A percentile compares a stretch with the other conserved stretches of the same genome.
phyloP scores from a whole-genome alignment of 2,888 invertebrate genomes.

The Eupeodes latifasciatus region DNA sequence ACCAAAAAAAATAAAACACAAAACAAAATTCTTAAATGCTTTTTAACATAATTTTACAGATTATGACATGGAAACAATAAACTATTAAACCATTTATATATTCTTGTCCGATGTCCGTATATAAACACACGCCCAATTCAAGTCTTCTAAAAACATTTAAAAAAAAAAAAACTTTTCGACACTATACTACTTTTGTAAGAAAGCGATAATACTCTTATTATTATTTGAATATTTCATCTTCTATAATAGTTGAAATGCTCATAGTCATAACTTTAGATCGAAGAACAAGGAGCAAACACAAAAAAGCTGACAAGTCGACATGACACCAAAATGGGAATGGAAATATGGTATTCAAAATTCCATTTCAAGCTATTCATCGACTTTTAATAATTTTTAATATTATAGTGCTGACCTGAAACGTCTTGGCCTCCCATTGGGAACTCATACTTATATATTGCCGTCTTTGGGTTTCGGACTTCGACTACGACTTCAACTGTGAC shows the following conservation, averaged over 20 bases:
- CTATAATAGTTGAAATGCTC: constrained; percentile 41
- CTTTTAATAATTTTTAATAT: constrained; percentile 66
- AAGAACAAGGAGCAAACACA: constrained; percentile 66
- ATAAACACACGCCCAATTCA: constrained; percentile 71
- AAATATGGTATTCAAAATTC: constrained; percentile 63
- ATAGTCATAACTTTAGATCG: constrained; percentile 60
- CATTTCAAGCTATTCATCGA: constrained; percentile 64
- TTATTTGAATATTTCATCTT: constrained; percentile 65
- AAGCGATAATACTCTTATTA: constrained; percentile 49
- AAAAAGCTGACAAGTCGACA: constrained; percentile 57
- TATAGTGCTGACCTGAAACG: constrained; percentile 41
- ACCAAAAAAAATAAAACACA: neutral
- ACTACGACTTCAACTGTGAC: neutral
- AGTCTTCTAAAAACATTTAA: neutral
- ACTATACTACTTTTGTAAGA: constrained; percentile 51
- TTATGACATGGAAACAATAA: constrained; percentile 70
- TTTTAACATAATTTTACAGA: constrained; percentile 69
- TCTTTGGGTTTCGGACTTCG: no score
- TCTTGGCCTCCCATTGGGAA: constrained; percentile 64
- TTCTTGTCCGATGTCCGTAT: constrained; percentile 32
- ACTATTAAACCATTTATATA: constrained; percentile 59
- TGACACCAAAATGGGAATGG: constrained; percentile 32
- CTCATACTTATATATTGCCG: constrained; percentile 16
- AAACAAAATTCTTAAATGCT: constrained; percentile 40
- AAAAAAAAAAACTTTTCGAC: constrained; percentile 41